Evolutionary conservation across 92 coral and sea anemone genomes (phyloP).

Genomic region (Phymanthus crucifer): DNA sequence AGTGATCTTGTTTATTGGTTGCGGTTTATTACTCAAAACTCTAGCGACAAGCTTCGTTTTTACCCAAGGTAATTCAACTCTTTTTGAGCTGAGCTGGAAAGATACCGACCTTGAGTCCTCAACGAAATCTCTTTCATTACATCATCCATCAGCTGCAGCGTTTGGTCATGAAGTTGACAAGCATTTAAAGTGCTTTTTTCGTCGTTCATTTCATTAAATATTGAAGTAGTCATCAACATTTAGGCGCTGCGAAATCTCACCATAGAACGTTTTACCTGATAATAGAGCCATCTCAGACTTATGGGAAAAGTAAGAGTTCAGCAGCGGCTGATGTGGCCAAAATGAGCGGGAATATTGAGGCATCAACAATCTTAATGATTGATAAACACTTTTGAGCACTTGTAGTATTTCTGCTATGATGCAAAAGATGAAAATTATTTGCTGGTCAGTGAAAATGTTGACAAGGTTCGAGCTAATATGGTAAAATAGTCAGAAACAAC

Average conservation of each 20-base stretch:
- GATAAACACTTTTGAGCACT: not conserved
- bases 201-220: conserved; percentile 31
- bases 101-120: not conserved
- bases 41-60: conserved; percentile 53
- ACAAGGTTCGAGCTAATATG: too few relatives aligned
- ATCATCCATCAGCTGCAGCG: not conserved
- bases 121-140: not conserved
- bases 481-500: too few relatives aligned
- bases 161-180: conserved; percentile 7
- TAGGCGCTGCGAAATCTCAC: conserved; percentile 13
- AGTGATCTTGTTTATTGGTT: conserved; percentile 70
- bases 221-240: conserved; percentile 4
- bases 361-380: not conserved
- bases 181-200: conserved; percentile 11
- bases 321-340: not conserved
- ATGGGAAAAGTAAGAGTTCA: not conserved
- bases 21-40: conserved; percentile 79
- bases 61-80: conserved; percentile 63
- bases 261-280: not conserved
- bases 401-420: not conserved
- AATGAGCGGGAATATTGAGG: not conserved
- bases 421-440: not conserved
- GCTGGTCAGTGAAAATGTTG: too few relatives aligned
- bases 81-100: not conserved
- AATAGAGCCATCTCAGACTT: not conserved